Conservation (phyloP, 2,797 vertebrate species). For the Lophius americanus region DNA sequence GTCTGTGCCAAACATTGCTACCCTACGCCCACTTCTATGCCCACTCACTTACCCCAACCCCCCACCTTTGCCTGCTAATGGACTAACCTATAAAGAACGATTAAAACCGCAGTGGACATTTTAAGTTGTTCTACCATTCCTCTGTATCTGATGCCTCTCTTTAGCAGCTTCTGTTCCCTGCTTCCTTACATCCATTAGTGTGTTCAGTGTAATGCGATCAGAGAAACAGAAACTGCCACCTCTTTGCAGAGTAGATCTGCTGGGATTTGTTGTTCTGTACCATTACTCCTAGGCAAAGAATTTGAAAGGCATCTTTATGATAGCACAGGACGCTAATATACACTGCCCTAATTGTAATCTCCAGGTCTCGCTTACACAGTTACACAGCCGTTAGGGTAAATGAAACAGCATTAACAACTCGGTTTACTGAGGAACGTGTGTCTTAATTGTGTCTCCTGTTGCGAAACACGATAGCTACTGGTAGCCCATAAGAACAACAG, state of each 20-base stretch:
- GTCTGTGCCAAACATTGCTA: constrained; percentile 40
- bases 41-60: constrained; percentile 28
- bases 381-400: constrained; percentile 36
- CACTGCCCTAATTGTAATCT: constrained; percentile 25
- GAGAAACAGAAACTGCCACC: constrained; percentile 25
- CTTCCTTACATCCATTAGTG: constrained; percentile 52
- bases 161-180: constrained; percentile 22
- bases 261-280: constrained; percentile 19
- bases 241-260: constrained; percentile 12
- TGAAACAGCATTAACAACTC: constrained; percentile 44
- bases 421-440: constrained; percentile 41
- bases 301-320: constrained; percentile 43
- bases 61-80: constrained; percentile 31
- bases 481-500: constrained; percentile 22
- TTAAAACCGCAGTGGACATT: constrained; percentile 44
- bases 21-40: constrained; percentile 38
- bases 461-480: constrained; percentile 37
- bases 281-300: constrained; percentile 24
- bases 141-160: constrained; percentile 49
- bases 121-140: constrained; percentile 48
- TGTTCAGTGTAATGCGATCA: constrained; percentile 51
- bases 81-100: constrained; percentile 9
- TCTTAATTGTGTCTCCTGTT: constrained; percentile 58
- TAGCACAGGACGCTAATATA: constrained; percentile 14
- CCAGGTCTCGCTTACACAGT: constrained; percentile 12